Base-by-base conservation (phyloP, 2,888 invertebrate genomes). In the Trichopoda pennipes region DNA sequence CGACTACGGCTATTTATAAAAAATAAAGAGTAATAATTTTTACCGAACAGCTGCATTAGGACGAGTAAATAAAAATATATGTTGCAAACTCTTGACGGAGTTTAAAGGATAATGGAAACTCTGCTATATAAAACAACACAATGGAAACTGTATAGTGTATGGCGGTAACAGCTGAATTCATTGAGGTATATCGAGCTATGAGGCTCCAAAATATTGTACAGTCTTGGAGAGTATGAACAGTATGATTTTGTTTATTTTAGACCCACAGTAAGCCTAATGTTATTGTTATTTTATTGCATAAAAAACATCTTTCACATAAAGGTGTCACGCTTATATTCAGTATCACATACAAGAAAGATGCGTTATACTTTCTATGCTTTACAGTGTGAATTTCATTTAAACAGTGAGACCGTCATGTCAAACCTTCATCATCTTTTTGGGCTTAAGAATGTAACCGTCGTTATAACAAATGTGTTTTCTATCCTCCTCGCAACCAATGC, bases 291-390 rank as follows among this genome's bases (percentile, higher is more conserved):
- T 51, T 38, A n/a, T 21, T 19, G 21, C 35, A 28, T 28, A 16
- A 23, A n/a, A 32, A 70, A 60, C 49, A 63, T 66, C 17, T 55
- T 75, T 17, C 47, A 68, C 49, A 42, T 66, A 82, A 68, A 61
- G 66, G 49, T 75, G 75, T 79, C 82, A 82, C 75, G 82, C 79
- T 79, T 56, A 68, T 70, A 68, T 69, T 82, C 79, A 75, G 82
- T 75, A 75, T 75, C 82, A 79, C 79, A 79, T 79, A 66, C 19
- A 42, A 61, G 9, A 42, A 75, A 53, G 23, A 42, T 58, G 51
- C 58, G 63, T 66, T 78, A 21, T 21, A 72, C 38, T 16, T 47
- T 51, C 42, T 61, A n/a, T 55, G 16, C 10, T 35, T 21, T 3
- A 21, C 6, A 47, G 61, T 47, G 28, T 55, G 58, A 28, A 28